Base-by-base conservation (phyloP, 2,888 invertebrate species). In the Tenthredo mesomela region DNA sequence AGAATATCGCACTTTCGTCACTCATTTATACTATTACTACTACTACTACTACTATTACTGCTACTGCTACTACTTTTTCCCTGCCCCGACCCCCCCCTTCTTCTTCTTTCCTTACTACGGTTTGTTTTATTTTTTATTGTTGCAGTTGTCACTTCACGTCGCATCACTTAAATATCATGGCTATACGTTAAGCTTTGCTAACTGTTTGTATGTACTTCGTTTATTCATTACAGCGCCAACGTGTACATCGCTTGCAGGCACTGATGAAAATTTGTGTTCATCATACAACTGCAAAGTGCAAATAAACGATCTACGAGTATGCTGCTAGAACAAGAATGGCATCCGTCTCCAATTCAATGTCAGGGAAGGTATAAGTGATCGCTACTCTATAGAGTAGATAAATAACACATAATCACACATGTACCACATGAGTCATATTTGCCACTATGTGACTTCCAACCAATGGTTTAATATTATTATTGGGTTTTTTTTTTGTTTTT, bases 121-220 rank as follows among this genome's bases (percentile, higher is more conserved):
- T 82, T 82, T 10, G 15, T 43, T 82, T 82, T 82, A 67, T 67
- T 82, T 80, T 43, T 82, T 82, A 82, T 65, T 82, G 82, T 82
- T 82, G 67, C 82, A 82, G 82, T 82, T 82, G 82, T 82, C 50
- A 82, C 82, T 82, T 82, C 82, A 82, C 82, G 82, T 82, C 82
- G 82, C 82, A 82, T 82, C 82, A 82, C 67, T 82, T 82, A 67
- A 47, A 65, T 82, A 47, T 82, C 82, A 67, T 70, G 67, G 67
- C 43, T 67, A 82, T n/a, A 47, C 43, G 67, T 82, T n/a, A 50
- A 67, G 33, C 37, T 65, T 50, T 67, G 47, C 82, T 82, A 82
- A 82, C 82, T 70, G 70, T 82, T 82, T 82, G 82, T 82, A 67
- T 70, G 82, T 82, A 82, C 82, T 70, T 82, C 82, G 82, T 82